These are phyloP conservation scores for Trichogramma evanescens DNA, from an alignment of 2,888 invertebrate species.

Conservation along the genomic window DNA sequence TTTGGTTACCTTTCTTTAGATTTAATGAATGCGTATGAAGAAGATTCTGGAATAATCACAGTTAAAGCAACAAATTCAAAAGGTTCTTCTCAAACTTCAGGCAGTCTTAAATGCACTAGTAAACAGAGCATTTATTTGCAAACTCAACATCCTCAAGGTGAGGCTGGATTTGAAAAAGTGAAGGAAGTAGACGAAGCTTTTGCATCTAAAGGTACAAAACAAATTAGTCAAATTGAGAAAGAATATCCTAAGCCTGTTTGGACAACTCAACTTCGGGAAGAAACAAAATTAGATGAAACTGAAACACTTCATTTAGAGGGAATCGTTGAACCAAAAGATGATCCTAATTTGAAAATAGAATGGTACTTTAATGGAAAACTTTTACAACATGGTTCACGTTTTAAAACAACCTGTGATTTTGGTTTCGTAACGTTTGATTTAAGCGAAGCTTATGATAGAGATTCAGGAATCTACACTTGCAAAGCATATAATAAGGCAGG, in stretches of 20 bases:
- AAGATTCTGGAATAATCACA: slow-evolving; percentile 88
- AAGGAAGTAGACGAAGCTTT: slow-evolving; percentile 82
- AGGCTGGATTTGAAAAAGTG: slow-evolving; percentile 81
- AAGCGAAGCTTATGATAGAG: slow-evolving; percentile 84
- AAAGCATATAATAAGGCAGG: slow-evolving; percentile 83
- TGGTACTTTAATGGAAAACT: slow-evolving; percentile 92
- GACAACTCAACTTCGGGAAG: slow-evolving; percentile 73
- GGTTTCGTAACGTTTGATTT: slow-evolving; percentile 93
- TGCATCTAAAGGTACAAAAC: slow-evolving; percentile 63
- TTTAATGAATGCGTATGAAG: slow-evolving; percentile 77
- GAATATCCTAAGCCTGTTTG: slow-evolving; percentile 81
- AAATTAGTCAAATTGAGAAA: slow-evolving; percentile 64
- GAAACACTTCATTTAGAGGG: slow-evolving; percentile 88
- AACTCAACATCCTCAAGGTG: slow-evolving; percentile 92
- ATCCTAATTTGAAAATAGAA: slow-evolving; percentile 83
- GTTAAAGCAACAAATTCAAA: slow-evolving; percentile 84
- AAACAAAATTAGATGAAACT: slow-evolving; percentile 74
- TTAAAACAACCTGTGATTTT: slow-evolving; percentile 90
- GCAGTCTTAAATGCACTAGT: slow-evolving; percentile 76
- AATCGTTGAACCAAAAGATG: slow-evolving; percentile 88
- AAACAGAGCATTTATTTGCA: slow-evolving; percentile 75
- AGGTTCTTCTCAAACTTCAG: slow-evolving; percentile 84
- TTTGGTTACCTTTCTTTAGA: slow-evolving; percentile 94
- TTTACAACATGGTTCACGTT: slow-evolving; percentile 78
- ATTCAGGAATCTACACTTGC: slow-evolving; percentile 89